Evolutionary conservation across 2,888 invertebrate genomes (phyloP).

Genomic region (Sceliomorpha sp.): DNA sequence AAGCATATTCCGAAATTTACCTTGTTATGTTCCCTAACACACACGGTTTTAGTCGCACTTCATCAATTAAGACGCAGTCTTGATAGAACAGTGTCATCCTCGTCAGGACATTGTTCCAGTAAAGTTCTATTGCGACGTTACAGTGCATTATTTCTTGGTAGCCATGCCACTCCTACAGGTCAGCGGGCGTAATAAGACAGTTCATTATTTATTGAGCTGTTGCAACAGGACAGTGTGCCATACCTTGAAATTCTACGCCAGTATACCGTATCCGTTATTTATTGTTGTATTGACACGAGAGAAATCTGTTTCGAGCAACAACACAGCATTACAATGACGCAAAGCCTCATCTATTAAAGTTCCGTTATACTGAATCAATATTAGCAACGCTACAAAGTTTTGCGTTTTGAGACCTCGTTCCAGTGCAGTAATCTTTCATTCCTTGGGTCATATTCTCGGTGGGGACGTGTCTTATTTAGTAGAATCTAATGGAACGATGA

Average conservation of each 20-base stretch:
- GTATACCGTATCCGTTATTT: conserved; percentile 15
- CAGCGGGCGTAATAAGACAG: conserved; percentile 46
- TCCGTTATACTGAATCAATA: background rate
- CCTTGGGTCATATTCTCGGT: conserved; percentile 3
- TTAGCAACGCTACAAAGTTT: background rate
- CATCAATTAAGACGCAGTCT: conserved; percentile 33
- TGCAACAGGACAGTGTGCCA: conserved; percentile 14
- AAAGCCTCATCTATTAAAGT: background rate
- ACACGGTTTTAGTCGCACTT: conserved; percentile 6
- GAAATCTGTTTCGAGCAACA: conserved; percentile 1
- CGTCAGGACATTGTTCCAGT: conserved; percentile 29
- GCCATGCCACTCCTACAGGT: conserved; percentile 31
- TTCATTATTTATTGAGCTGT: conserved; percentile 38
- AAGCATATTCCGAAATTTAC: no score
- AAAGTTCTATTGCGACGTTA: conserved; percentile 41
- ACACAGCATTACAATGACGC: background rate
- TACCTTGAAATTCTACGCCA: conserved; percentile 14
- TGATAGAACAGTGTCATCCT: conserved; percentile 38
- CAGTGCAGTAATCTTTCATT: background rate
- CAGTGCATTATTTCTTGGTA: conserved; percentile 48
- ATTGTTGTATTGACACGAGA: conserved; percentile 13
- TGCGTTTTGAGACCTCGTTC: background rate
- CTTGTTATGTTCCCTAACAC: no score
- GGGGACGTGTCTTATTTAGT: conserved; percentile 35
- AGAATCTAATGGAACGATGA: conserved; percentile 37